phyloP scores from a whole-genome alignment of 2,113 vertebrate genomes.

The Phrynosoma blainvillii region DNA sequence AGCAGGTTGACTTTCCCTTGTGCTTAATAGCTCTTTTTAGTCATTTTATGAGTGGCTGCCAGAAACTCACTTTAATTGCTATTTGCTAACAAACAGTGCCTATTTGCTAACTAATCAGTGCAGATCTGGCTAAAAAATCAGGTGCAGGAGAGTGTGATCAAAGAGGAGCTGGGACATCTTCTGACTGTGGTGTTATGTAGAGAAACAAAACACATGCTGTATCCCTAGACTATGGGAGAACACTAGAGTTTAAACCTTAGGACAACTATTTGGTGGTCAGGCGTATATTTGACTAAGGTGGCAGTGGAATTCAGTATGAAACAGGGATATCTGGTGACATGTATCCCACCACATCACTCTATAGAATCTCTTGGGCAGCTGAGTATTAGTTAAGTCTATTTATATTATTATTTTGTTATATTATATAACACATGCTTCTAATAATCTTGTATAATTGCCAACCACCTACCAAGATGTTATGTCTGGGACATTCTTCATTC shows the following conservation, averaged over 20 bases:
- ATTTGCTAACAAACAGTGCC: slow-evolving; percentile 15
- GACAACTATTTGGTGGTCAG: background rate
- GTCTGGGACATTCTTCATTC: too few species aligned
- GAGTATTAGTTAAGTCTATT: background rate
- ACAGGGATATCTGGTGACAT: background rate
- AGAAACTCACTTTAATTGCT: slow-evolving; percentile 67
- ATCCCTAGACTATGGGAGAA: accelerated
- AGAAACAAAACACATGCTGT: background rate
- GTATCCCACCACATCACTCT: background rate
- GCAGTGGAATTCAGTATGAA: background rate
- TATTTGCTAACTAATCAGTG: slow-evolving; percentile 61
- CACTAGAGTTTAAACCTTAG: background rate
- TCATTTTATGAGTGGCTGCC: slow-evolving; percentile 63
- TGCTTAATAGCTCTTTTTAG: slow-evolving; percentile 56
- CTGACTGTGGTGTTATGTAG: accelerated
- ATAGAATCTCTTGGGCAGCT: background rate
- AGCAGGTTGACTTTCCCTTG: slow-evolving; percentile 55
- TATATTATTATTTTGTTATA: too few species aligned
- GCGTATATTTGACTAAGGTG: background rate
- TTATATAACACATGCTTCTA: too few species aligned
- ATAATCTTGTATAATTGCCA: too few species aligned
- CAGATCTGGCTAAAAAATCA: slow-evolving; percentile 55
- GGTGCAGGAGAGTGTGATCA: slow-evolving; percentile 35
- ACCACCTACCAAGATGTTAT: too few species aligned
- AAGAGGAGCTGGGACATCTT: background rate